Base-by-base conservation (phyloP, 2,888 invertebrate species). In the Tipula confusa region DNA sequence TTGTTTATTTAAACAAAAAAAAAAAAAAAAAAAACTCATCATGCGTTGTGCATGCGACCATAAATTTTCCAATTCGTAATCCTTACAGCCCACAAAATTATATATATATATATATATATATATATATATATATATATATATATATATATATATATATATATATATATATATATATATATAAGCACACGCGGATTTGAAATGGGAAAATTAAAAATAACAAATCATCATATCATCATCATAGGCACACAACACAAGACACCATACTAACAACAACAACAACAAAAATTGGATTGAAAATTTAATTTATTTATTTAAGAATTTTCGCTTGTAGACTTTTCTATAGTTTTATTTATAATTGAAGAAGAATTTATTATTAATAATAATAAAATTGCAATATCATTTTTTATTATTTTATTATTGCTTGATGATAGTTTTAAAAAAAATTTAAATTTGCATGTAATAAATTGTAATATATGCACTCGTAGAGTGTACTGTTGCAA, bases 251-350 rank as follows among this genome's bases (percentile, higher is more conserved):
- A 64, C 43, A 43, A 43, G 43, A 43, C 43, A 15, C n/a, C 38
- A 38, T 7, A 43, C 3, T n/a, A 15, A 64, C 64, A 64, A 24
- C 64, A 24, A 43, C 24, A 64, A 43, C 1, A 15, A 9, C 18
- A 64, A 64, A 64, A 64, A 64, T 64, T 18, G 64, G 64, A 64
- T 64, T 64, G 64, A 64, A 64, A 64, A 64, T 64, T 64, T 64
- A 64, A 64, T 64, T 64, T 64, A 64, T 64, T 64, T 64, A 64
- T 64, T 24, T 64, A 64, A 64, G 24, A 24, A 3, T 24, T 64
- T 64, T 64, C 64, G n/a, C n/a, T 64, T 24, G 9, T 64, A 18
- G 64, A 64, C 64, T 18, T 64, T 43, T n/a, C 43, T n/a, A 24
- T 18, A 24, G 7, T 64, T 64, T 64, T 64, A 24, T 64, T 64